Conservation (phyloP, 2,113 vertebrate species). For the Hippocampus barbouri region DNA sequence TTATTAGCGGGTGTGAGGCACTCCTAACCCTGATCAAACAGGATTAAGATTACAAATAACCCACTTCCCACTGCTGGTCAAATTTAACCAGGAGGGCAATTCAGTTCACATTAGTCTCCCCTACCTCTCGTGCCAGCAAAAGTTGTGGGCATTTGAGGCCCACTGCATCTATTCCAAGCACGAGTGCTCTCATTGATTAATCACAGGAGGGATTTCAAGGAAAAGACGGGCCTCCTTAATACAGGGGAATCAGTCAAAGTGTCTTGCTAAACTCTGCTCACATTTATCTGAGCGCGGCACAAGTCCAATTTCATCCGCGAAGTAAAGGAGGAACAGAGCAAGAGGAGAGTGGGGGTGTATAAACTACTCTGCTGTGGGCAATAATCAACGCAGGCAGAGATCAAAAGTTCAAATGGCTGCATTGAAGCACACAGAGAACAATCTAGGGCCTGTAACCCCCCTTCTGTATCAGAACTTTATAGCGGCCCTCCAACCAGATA, state of each 20-base stretch:
- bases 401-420: slow-evolving; percentile 73
- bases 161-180: slow-evolving; percentile 55
- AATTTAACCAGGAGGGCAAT: slow-evolving; percentile 54
- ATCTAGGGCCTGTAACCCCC: slow-evolving; percentile 55
- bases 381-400: slow-evolving; percentile 72
- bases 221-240: slow-evolving; percentile 51
- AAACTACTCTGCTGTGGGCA: slow-evolving; percentile 61
- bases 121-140: slow-evolving; percentile 43
- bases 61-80: slow-evolving; percentile 54
- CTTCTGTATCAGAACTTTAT: slow-evolving; percentile 71
- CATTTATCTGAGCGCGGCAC: slow-evolving; percentile 24
- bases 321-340: slow-evolving; percentile 44
- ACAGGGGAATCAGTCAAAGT: slow-evolving; percentile 42
- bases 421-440: slow-evolving; percentile 55
- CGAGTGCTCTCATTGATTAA: slow-evolving; percentile 67
- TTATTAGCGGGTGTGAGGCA: slow-evolving; percentile 65
- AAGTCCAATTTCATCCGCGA: slow-evolving; percentile 47
- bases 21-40: slow-evolving; percentile 74
- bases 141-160: slow-evolving; percentile 63
- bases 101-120: slow-evolving; percentile 44
- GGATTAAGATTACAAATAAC: slow-evolving; percentile 75
- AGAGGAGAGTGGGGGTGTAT: slow-evolving; percentile 30
- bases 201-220: slow-evolving; percentile 67
- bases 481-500: slow-evolving; percentile 61
- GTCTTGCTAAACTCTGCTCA: slow-evolving; percentile 22